Evolutionary conservation across 37 sponge, comb jelly and placozoan species (phyloP).

Genomic region (Chondrosia reniformis): DNA sequence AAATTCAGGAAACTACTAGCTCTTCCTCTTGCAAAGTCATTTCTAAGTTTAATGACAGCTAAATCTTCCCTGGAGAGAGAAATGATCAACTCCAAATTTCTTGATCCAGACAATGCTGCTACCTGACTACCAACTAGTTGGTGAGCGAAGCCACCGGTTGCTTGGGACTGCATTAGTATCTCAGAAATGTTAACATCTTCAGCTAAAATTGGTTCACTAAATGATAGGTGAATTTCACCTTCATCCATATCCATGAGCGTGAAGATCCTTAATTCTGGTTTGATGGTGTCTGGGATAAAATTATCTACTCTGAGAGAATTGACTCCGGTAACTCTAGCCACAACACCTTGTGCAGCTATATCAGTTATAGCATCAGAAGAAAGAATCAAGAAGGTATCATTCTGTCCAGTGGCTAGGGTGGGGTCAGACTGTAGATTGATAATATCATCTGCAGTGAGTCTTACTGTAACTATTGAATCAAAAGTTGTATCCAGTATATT

Average conservation of each 20-base stretch:
- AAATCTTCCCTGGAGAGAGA: constrained; percentile 58
- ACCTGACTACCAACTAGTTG: constrained; percentile 49
- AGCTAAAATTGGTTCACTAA: constrained; percentile 78
- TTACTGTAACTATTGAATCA: constrained; percentile 42
- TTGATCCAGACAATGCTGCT: constrained; percentile 21
- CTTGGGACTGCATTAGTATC: constrained; percentile 45
- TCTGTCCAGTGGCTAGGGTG: constrained; percentile 54
- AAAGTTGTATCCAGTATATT: constrained; percentile 35
- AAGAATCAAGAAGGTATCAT: constrained; percentile 62
- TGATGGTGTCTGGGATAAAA: constrained; percentile 47
- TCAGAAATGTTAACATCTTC: constrained; percentile 47
- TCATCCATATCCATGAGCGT: constrained; percentile 74
- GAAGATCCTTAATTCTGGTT: constrained; percentile 47
- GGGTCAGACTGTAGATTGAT: constrained; percentile 46
- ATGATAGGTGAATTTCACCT: constrained; percentile 50
- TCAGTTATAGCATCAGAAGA: constrained; percentile 41
- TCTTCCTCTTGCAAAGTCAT: constrained; percentile 33
- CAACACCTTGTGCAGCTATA: constrained; percentile 39
- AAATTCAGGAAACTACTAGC: constrained; percentile 41
- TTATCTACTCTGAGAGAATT: background rate
- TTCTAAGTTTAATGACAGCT: constrained; percentile 44
- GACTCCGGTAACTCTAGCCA: constrained; percentile 23
- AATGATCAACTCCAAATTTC: constrained; percentile 37
- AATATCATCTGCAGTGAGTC: constrained; percentile 51
- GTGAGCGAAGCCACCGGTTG: constrained; percentile 26